These are phyloP conservation scores for Ceryle rudis DNA, from an alignment of 2,797 vertebrate species.

Conservation along the genomic window DNA sequence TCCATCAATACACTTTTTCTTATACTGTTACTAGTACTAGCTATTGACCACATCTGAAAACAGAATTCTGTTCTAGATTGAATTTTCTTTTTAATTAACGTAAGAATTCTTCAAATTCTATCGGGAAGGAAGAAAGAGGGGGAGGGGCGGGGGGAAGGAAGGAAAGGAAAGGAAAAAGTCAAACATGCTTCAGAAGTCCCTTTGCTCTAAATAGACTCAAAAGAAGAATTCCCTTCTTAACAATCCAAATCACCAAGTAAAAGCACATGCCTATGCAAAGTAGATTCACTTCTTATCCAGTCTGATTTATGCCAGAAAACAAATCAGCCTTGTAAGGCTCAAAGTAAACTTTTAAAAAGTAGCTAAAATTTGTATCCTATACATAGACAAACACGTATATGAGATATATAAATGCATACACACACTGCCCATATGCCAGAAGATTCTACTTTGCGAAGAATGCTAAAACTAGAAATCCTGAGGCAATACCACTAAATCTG, in stretches of 20 bases:
- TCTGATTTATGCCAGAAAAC: neutral
- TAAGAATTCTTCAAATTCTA: neutral
- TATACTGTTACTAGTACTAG: neutral
- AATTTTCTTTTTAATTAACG: neutral
- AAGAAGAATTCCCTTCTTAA: neutral
- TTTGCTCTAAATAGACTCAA: neutral
- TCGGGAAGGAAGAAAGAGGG: neutral
- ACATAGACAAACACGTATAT: neutral
- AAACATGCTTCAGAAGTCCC: neutral
- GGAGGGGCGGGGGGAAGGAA: too few relatives aligned
- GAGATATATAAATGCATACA: neutral
- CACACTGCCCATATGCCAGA: rapidly evolving
- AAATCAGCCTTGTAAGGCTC: neutral
- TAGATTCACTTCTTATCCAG: neutral
- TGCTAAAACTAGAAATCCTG: neutral
- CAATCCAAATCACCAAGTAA: neutral
- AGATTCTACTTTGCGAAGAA: neutral
- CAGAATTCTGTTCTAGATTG: neutral
- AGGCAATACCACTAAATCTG: neutral
- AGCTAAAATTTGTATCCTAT: neutral
- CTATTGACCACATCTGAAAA: neutral
- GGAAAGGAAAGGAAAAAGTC: too few relatives aligned
- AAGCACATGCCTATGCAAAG: neutral
- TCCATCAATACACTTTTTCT: neutral
- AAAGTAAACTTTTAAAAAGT: neutral